These are phyloP conservation scores for Patiria miniata DNA, from an alignment of 35 echinoderm and acorn worm species.

Conservation along the genomic window DNA sequence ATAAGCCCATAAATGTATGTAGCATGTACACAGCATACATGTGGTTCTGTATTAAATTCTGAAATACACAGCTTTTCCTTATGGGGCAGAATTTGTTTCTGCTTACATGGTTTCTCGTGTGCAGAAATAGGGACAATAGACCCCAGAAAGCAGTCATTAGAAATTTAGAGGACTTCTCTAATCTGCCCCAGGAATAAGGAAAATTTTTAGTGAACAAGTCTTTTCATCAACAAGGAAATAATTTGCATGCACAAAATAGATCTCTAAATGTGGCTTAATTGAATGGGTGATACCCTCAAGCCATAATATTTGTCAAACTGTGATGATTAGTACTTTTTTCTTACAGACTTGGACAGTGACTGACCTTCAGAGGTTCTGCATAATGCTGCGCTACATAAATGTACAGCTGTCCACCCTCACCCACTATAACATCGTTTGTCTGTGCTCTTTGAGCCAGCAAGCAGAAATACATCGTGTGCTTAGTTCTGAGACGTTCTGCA, in stretches of 20 bases:
- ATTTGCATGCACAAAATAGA: neutral
- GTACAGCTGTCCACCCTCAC: neutral
- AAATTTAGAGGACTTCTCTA: too few species aligned
- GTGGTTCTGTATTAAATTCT: too few species aligned
- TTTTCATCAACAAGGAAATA: neutral
- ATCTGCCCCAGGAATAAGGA: too few species aligned
- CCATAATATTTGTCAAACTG: neutral
- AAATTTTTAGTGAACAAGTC: neutral
- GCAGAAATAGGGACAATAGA: too few species aligned
- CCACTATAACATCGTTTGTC: neutral
- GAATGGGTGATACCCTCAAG: neutral
- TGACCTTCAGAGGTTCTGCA: slow-evolving; percentile 9
- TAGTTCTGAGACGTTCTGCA: neutral
- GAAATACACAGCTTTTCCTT: too few species aligned
- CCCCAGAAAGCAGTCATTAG: too few species aligned
- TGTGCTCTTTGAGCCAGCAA: neutral
- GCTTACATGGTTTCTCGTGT: too few species aligned
- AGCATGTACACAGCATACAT: too few species aligned
- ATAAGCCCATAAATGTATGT: too few species aligned
- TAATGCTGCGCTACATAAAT: neutral
- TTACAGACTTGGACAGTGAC: neutral
- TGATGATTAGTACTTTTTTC: neutral
- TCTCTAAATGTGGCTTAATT: neutral
- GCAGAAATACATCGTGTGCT: slow-evolving; percentile 2
- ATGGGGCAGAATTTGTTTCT: too few species aligned